These are phyloP conservation scores for Saccostrea echinata DNA, from an alignment of 1,140 invertebrate genomes.

Conservation along the genomic window DNA sequence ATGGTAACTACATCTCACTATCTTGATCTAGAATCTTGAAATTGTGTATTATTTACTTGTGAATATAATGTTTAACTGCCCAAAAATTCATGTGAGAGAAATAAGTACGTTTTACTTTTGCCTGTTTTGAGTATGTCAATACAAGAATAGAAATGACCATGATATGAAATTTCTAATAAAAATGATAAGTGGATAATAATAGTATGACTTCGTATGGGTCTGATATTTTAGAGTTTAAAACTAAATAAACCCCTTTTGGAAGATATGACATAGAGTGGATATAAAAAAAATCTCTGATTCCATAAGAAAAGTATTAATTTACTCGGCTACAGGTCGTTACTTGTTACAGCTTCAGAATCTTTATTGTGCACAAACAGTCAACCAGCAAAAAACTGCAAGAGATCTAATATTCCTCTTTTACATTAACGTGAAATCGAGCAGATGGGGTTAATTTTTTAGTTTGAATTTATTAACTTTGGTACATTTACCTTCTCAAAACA, in stretches of 20 bases:
- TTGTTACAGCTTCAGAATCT: too few species aligned
- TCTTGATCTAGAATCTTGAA: not conserved
- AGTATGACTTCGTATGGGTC: too few species aligned
- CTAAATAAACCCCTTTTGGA: too few species aligned
- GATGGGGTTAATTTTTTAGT: constrained; percentile 31
- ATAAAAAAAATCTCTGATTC: not conserved
- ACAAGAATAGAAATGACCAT: too few species aligned
- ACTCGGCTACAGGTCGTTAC: not conserved
- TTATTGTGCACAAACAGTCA: not conserved
- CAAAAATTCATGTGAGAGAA: not conserved
- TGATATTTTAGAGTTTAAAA: too few species aligned
- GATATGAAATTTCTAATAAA: too few species aligned
- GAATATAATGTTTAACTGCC: not conserved
- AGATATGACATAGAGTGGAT: too few species aligned
- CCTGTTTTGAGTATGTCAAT: too few species aligned
- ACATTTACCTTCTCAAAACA: constrained; percentile 35
- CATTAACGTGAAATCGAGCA: constrained; percentile 5
- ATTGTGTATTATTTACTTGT: not conserved
- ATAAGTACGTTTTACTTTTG: too few species aligned
- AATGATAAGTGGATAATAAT: too few species aligned
- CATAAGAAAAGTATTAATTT: not conserved
- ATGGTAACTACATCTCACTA: constrained; percentile 17
- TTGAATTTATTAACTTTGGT: constrained; percentile 31
- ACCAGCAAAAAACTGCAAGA: not conserved
- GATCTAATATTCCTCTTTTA: not conserved